Conservation (phyloP, 2,888 invertebrate genomes). For the Caenorhabditis sulstoni region DNA sequence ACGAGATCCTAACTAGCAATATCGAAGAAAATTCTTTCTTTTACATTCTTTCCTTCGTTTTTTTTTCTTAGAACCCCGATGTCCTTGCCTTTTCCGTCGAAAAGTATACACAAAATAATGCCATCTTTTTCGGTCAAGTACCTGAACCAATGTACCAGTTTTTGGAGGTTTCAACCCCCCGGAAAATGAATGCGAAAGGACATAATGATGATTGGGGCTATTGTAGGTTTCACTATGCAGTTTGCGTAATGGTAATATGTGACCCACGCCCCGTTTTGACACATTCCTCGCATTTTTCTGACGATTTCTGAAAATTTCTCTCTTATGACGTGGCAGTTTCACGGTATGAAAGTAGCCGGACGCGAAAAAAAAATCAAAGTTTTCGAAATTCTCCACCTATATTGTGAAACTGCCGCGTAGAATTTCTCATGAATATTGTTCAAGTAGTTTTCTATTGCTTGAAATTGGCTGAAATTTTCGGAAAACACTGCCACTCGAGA, state of each 20-base stretch:
- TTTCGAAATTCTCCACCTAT: too few relatives aligned
- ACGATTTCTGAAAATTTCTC: too few relatives aligned
- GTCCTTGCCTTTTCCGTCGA: conserved; percentile 14
- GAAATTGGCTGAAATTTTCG: neutral
- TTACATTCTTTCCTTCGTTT: conserved; percentile 1
- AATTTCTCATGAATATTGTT: too few relatives aligned
- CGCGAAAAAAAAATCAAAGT: too few relatives aligned
- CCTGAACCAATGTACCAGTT: conserved; percentile 21
- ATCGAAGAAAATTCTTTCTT: neutral
- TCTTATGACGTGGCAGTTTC: too few relatives aligned
- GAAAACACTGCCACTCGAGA: too few relatives aligned
- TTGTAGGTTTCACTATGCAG: neutral
- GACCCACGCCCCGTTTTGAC: too few relatives aligned
- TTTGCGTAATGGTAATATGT: neutral
- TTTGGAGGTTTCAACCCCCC: conserved; percentile 7
- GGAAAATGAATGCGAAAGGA: neutral
- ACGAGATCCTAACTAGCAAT: conserved; percentile 1
- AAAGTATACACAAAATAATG: conserved; percentile 23
- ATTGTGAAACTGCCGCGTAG: too few relatives aligned
- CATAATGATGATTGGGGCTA: conserved; percentile 30
- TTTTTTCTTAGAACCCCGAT: neutral
- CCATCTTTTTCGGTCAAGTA: conserved; percentile 33
- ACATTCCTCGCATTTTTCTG: too few relatives aligned
- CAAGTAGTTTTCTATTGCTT: neutral
- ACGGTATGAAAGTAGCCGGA: too few relatives aligned